A percentile compares a stretch with the other conserved stretches of the same genome.
Conservation (phyloP, 2,888 invertebrate genomes). For the Thecocarcelia acutangulata region DNA sequence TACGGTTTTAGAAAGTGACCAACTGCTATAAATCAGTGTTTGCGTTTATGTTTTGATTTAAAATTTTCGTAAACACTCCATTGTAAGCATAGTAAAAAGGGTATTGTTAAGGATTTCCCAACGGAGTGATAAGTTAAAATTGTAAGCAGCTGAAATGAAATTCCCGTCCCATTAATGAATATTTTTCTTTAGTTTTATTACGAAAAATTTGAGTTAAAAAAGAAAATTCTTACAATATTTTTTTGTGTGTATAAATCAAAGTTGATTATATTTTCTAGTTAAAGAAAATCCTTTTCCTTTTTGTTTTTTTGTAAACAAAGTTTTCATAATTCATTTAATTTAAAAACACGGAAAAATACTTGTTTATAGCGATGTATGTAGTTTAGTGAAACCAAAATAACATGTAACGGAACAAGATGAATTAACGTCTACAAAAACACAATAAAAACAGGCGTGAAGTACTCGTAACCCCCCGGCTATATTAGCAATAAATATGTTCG, state of each 20-base stretch:
- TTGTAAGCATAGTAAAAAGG: constrained; percentile 66
- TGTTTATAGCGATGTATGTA: too few species aligned
- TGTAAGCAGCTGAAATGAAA: constrained; percentile 71
- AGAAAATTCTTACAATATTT: constrained; percentile 19
- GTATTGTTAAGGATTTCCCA: constrained; percentile 76
- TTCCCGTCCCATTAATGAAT: constrained; percentile 69
- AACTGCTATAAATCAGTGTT: constrained; percentile 78
- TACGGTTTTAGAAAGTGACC: constrained; percentile 74
- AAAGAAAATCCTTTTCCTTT: too few species aligned
- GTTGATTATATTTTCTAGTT: not conserved
- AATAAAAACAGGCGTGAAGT: too few species aligned
- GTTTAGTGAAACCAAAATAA: too few species aligned
- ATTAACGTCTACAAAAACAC: too few species aligned
- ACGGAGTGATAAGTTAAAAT: constrained; percentile 80
- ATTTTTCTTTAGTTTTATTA: constrained; percentile 59
- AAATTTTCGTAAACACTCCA: constrained; percentile 61
- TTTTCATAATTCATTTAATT: not conserved
- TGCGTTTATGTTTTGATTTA: constrained; percentile 57
- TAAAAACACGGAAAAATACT: not conserved
- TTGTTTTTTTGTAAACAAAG: constrained; percentile 4
- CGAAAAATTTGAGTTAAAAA: constrained; percentile 57
- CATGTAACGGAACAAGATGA: too few species aligned
- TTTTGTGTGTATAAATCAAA: constrained; percentile 16
- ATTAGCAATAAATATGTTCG: too few species aligned
- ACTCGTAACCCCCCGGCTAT: too few species aligned